Evolutionary conservation across 2,797 vertebrate species (phyloP), one percentile per base, ranked within the genome.

Genomic region (Sternotherus odoratus): DNA sequence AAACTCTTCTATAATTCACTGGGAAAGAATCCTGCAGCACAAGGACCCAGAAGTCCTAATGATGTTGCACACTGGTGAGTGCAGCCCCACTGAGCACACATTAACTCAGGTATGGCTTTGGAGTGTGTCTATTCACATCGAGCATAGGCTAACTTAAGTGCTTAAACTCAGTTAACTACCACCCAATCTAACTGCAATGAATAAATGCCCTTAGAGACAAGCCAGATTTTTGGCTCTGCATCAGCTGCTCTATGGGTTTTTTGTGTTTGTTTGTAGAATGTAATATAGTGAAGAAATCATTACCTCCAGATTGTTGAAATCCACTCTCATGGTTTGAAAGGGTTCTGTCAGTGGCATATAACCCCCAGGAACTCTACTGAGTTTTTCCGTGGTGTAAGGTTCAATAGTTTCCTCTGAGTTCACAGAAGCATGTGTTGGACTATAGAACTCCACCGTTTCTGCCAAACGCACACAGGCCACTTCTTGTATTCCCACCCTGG

Each of bases 321-420:
- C 98, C 75, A 99, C 98, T 88, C 97, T 97, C 97, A 99, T 98
- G 56, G 99, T 98, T 78, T 98, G 98, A 95, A 99, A 99, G 6
- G 98, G 98, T 63, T 98, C 97, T 53, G 99, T 99, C 92, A 99
- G 98, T 87, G 98, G 85, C 79, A 93, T 92, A 51, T 99, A 99
- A 5, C 99, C 99, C 72, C 99, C 99, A 16, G 99, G 98, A 92
- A 99, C 91, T 87, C 98, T 98, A 97, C 98, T 99, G 93, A 99
- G 99, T 90, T 99, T 98, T 97, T 99, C 99, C 0, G 99, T 99
- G 82, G 99, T 99, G 95, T 99, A 99, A n/a, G 99, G 99, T 97
- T 99, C 99, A 26, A 98, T 94, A 60, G 98, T 98, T 88, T 99
- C 99, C 77, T 99, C 99, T 1, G 98, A 96, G 89, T 98, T 98